Conservation (phyloP, 2,113 vertebrate species). For the Proterorhinus semilunaris region DNA sequence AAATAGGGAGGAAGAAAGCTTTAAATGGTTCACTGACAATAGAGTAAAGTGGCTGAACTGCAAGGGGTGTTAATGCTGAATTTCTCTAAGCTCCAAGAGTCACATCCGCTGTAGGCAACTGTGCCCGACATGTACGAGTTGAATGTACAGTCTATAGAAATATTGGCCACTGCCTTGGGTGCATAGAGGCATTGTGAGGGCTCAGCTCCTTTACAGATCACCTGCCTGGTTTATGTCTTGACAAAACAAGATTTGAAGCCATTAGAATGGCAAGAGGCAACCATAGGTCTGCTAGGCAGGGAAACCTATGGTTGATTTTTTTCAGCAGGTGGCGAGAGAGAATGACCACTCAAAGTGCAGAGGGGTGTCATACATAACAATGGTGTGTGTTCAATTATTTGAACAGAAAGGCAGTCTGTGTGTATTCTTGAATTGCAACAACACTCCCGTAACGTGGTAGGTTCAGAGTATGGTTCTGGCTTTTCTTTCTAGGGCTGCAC, state of each 20-base stretch:
- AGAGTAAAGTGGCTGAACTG: conserved; percentile 57
- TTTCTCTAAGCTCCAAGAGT: conserved; percentile 46
- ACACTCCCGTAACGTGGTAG: conserved; percentile 30
- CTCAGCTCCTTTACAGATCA: conserved; percentile 39
- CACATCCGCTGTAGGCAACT: conserved; percentile 41
- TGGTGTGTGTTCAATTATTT: conserved; percentile 52
- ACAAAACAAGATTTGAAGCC: conserved; percentile 34
- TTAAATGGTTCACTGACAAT: conserved; percentile 61
- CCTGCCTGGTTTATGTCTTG: conserved; percentile 26
- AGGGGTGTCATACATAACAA: conserved; percentile 40
- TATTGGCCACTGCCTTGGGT: conserved; percentile 46
- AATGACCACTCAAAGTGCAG: conserved; percentile 58
- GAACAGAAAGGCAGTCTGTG: conserved; percentile 62
- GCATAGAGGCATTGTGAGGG: conserved; percentile 51
- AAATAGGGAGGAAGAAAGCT: conserved; percentile 69
- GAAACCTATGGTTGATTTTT: conserved; percentile 30
- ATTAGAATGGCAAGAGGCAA: conserved; percentile 22
- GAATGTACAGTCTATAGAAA: conserved; percentile 19
- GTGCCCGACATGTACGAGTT: conserved; percentile 29
- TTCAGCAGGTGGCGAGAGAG: conserved; percentile 42
- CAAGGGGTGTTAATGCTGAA: conserved; percentile 44
- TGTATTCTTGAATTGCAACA: conserved; percentile 36
- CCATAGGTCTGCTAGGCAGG: conserved; percentile 1
- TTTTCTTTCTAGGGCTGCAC: conserved; percentile 27
- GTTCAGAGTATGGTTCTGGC: conserved; percentile 32